Base-by-base conservation (phyloP, 1,140 invertebrate genomes). In the Musca domestica region DNA sequence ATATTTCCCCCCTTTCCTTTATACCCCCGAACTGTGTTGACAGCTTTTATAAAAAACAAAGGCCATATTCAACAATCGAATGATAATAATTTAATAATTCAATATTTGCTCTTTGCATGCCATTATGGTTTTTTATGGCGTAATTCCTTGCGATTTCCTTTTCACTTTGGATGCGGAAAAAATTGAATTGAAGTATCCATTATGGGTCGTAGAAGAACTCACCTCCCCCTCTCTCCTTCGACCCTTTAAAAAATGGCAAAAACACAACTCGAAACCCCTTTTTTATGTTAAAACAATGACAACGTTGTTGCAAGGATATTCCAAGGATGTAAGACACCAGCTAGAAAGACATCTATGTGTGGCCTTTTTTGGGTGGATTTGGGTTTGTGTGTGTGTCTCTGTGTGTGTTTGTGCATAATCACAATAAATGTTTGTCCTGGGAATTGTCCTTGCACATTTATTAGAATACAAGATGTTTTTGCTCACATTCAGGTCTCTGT, bases 341-440 rank as follows among this genome's bases (percentile, higher is more conserved):
- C 34, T 41, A 5, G 34, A 2, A 41, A 41, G 34, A 41, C 34
- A 41, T 41, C 12, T 41, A 41, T 41, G 34, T 41, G 10, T 41
- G 34, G 6, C 34, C 34, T 41, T 41, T 41, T 41, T 41, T 41
- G 34, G 6, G 34, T 10, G 34, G 34, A 41, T 41, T 41, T 41
- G 6, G 27, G 9, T 9, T 41, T 41, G 2, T 12, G 4, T 5
- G 34, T 41, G n/a, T n/a, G n/a, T n/a, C n/a, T 41, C 5, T 5
- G 34, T 10, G 34, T 41, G 34, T 10, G 34, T 41, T 27, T 51
- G 64, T 51, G 46, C 64, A 48, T 65, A 65, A 65, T 65, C 64
- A 65, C 64, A 51, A 65, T 65, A 51, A 65, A 65, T 65, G 64
- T 65, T 65, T 65, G 30, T 65, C 64, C 41, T 65, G 64, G 64